These are phyloP conservation scores for Calcarius ornatus DNA, from an alignment of 2,113 vertebrate genomes.

Conservation along the genomic window DNA sequence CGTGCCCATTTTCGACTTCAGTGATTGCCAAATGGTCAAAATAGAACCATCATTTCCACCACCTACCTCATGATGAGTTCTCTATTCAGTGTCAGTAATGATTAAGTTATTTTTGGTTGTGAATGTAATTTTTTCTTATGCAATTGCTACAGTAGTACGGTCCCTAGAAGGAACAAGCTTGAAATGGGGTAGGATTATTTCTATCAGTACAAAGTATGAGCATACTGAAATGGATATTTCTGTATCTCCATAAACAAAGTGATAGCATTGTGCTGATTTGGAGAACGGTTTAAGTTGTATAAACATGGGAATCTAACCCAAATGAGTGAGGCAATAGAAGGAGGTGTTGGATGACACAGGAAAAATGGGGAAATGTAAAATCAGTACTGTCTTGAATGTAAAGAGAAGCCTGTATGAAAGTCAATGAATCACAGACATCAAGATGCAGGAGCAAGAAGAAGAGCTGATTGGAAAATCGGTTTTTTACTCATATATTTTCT, in stretches of 20 bases:
- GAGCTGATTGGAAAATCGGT: not conserved
- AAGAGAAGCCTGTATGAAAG: not conserved
- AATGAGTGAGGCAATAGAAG: not conserved
- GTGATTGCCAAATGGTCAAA: not conserved
- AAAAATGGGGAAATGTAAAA: not conserved
- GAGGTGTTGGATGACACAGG: not conserved
- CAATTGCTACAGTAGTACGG: not conserved
- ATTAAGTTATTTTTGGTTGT: not conserved
- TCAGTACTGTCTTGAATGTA: not conserved
- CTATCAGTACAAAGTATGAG: not conserved
- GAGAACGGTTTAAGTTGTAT: not conserved
- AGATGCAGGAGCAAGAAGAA: not conserved
- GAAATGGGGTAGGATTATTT: not conserved
- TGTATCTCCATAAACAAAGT: not conserved
- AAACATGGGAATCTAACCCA: not conserved
- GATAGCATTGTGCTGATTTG: not conserved
- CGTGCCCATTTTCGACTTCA: not conserved
- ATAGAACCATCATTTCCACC: not conserved
- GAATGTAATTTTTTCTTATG: not conserved
- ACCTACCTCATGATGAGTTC: not conserved
- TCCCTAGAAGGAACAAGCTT: not conserved
- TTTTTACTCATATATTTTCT: not conserved
- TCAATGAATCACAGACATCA: not conserved
- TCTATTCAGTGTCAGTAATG: not conserved
- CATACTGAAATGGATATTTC: not conserved